Evolutionary conservation across 2,888 invertebrate genomes (phyloP), one percentile per base, ranked within the genome.

Genomic region (Heliothis peltigera): DNA sequence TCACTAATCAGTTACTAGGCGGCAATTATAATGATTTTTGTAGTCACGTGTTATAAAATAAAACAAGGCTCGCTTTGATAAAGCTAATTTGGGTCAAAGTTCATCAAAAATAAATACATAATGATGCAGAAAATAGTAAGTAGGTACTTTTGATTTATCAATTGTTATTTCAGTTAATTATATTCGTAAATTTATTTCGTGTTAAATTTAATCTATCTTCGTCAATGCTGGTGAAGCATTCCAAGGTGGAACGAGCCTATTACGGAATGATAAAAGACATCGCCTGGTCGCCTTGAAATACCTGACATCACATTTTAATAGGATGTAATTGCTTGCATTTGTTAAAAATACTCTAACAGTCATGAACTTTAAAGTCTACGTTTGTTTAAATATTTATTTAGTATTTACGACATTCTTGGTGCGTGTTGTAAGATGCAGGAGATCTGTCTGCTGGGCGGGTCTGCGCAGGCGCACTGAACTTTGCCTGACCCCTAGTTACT

Each of bases 401-500:
- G 70, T 81, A 80, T 80, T 79, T 67, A 75, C 75, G 74, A 75
- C 71, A 80, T 82, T 81, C 73, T 75, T 79, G 65, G 58, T 70
- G 48, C 56, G 52, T 87, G 86, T 83, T 70, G 84, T 74, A 84
- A 86, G 82, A 81, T 69, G 67, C 68, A 77, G 77, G 79, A 78
- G 75, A 81, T 74, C 68, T 70, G 58, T 22, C 64, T 66, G 72
- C 70, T 68, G 80, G 81, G 86, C 80, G 77, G 70, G 77, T 76
- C 62, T 68, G 74, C 75, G 73, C 80, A 81, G 83, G 68, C 82
- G 81, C 81, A 82, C 80, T 89, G 88, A 90, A 89, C 90, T 90
- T 89, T 89, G 78, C 44, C 72, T 88, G 89, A 89, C 89, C 89
- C 86, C 84, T 80, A 71, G 75, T 83, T 84, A 81, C 71, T 66